A percentile compares a stretch with the other conserved stretches of the same genome.
These are phyloP conservation scores for Lasioglossum baleicum DNA, from an alignment of 1,140 invertebrate genomes.

Conservation along the genomic window DNA sequence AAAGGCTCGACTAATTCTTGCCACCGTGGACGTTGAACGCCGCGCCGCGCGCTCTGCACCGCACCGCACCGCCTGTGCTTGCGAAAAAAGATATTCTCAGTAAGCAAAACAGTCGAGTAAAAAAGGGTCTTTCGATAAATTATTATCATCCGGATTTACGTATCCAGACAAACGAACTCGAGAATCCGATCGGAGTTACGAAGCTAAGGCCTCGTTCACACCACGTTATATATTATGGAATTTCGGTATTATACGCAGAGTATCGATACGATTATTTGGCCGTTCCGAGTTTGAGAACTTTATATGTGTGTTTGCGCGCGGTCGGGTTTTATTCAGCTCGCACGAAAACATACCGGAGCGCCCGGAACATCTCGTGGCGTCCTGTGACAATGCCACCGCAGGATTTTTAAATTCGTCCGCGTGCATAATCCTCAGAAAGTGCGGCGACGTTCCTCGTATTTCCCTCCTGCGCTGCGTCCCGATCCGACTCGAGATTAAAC, in stretches of 20 bases:
- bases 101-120: slow-evolving; percentile 3
- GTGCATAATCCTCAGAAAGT: slow-evolving; percentile 33
- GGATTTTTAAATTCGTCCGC: slow-evolving; percentile 28
- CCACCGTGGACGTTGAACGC: slow-evolving; percentile 11
- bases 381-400: neutral
- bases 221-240: slow-evolving; percentile 48
- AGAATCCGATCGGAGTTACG: slow-evolving; percentile 26
- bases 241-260: slow-evolving; percentile 44
- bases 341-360: neutral
- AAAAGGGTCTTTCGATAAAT: slow-evolving; percentile 36
- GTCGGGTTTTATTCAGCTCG: neutral
- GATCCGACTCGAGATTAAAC: slow-evolving; percentile 63
- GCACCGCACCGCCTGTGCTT: too few relatives aligned
- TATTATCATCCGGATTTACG: slow-evolving; percentile 54
- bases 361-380: neutral
- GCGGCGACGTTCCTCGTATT: slow-evolving; percentile 47
- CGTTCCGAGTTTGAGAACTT: slow-evolving; percentile 32
- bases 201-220: slow-evolving; percentile 29
- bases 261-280: slow-evolving; percentile 83
- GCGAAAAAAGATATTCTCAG: slow-evolving; percentile 4
- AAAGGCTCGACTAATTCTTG: slow-evolving; percentile 39
- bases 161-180: slow-evolving; percentile 31
- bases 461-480: neutral
- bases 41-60: neutral
- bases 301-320: neutral